phyloP scores from a whole-genome alignment of 1,140 invertebrate genomes.

The Macrobrachium nipponense region DNA sequence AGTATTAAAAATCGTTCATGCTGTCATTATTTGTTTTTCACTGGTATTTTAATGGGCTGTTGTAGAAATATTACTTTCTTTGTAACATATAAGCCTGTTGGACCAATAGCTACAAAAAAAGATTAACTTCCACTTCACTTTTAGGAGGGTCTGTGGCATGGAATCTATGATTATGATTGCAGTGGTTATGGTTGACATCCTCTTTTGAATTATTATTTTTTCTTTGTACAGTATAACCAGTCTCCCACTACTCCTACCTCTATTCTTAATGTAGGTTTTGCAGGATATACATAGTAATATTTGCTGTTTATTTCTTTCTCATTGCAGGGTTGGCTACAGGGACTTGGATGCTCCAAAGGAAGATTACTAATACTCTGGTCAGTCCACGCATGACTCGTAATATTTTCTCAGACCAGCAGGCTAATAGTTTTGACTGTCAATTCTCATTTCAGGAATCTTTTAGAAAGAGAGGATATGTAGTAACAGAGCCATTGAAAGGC shows the following conservation, averaged over 20 bases:
- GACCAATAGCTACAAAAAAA: slow-evolving; percentile 28
- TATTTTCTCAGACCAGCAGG: too few relatives aligned
- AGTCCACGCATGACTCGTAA: too few relatives aligned
- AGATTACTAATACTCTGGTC: slow-evolving; percentile 66
- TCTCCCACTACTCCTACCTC: neutral
- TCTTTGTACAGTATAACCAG: slow-evolving; percentile 11
- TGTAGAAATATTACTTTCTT: slow-evolving; percentile 63
- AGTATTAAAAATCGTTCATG: neutral
- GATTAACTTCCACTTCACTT: neutral
- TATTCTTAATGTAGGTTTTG: too few relatives aligned
- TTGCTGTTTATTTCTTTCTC: slow-evolving; percentile 69
- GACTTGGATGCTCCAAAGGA: slow-evolving; percentile 91
- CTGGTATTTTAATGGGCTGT: slow-evolving; percentile 13
- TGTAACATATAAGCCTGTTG: slow-evolving; percentile 47
- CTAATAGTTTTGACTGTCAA: too few relatives aligned
- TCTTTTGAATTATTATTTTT: slow-evolving; percentile 36
- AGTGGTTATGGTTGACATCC: too few relatives aligned
- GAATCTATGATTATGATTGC: too few relatives aligned
- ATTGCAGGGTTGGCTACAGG: slow-evolving; percentile 81
- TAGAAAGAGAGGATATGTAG: too few relatives aligned
- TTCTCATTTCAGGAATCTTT: too few relatives aligned
- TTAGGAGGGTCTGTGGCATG: too few relatives aligned
- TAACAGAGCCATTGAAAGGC: too few relatives aligned
- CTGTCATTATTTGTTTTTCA: slow-evolving; percentile 11
- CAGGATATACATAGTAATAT: neutral